These are phyloP conservation scores for Artemia sinica DNA, from an alignment of 2,888 invertebrate species.

Conservation along the genomic window DNA sequence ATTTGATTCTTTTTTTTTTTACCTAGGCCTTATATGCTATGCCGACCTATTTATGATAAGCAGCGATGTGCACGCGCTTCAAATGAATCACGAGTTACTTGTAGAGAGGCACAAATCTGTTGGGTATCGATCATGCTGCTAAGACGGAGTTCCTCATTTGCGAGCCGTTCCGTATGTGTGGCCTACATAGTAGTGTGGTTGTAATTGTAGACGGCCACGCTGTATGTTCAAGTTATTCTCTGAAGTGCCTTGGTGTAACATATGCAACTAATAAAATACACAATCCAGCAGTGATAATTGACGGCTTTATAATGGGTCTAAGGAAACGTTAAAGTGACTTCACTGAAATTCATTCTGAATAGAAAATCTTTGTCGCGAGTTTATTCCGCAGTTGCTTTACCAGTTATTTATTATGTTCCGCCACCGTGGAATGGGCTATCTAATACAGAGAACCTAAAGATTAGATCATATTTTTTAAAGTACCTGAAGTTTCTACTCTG, in stretches of 20 bases:
- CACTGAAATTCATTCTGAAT: too few relatives aligned
- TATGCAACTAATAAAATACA: too few relatives aligned
- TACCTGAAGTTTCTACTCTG: not conserved
- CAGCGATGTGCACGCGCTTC: too few relatives aligned
- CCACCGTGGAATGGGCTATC: not conserved
- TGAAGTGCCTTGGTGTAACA: too few relatives aligned
- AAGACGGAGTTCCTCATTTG: not conserved
- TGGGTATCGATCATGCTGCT: not conserved
- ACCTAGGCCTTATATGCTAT: conserved; percentile 2
- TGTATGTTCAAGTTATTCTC: too few relatives aligned
- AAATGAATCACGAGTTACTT: not conserved
- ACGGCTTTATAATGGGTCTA: too few relatives aligned
- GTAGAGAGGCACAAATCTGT: conserved; percentile 2
- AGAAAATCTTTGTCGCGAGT: not conserved
- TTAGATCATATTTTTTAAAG: not conserved
- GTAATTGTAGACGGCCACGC: too few relatives aligned
- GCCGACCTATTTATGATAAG: not conserved
- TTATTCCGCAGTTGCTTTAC: not conserved
- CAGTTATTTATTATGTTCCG: not conserved
- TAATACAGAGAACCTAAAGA: not conserved
- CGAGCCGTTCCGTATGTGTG: not conserved
- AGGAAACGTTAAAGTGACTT: too few relatives aligned
- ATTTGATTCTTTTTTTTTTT: conserved; percentile 7
- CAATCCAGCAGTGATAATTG: too few relatives aligned
- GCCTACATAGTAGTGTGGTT: not conserved